Evolutionary conservation across 1,140 invertebrate genomes (phyloP).

Genomic region (Papilio glaucus): DNA sequence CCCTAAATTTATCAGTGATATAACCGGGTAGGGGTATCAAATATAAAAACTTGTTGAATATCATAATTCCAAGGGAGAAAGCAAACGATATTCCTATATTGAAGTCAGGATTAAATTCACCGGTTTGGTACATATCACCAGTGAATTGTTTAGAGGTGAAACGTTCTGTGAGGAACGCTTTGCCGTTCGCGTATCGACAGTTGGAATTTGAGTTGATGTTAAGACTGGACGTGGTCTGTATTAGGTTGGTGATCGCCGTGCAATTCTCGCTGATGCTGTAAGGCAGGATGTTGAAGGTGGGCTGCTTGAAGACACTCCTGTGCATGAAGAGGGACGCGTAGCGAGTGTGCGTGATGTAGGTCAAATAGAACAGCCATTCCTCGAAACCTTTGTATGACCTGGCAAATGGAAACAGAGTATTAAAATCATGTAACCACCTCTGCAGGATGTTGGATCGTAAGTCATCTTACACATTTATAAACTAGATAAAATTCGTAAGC

Average conservation of each 20-base stretch:
- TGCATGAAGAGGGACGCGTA: slow-evolving; percentile 90
- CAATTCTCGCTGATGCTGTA: slow-evolving; percentile 83
- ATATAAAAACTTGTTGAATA: slow-evolving; percentile 94
- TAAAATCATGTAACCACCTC: too few species aligned
- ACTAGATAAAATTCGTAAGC: too few species aligned
- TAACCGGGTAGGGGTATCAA: slow-evolving; percentile 93
- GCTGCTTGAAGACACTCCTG: slow-evolving; percentile 86
- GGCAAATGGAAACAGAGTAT: slow-evolving; percentile 32
- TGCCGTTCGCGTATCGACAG: slow-evolving; percentile 89
- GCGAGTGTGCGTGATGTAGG: slow-evolving; percentile 89
- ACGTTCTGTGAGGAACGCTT: slow-evolving; percentile 88
- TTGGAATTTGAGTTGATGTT: slow-evolving; percentile 83
- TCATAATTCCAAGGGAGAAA: slow-evolving; percentile 91
- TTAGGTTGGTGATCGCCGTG: slow-evolving; percentile 79
- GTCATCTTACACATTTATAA: too few species aligned
- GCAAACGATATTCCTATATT: slow-evolving; percentile 93
- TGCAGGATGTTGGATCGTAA: too few species aligned
- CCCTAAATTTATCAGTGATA: slow-evolving; percentile 94
- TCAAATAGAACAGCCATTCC: slow-evolving; percentile 92
- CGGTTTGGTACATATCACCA: slow-evolving; percentile 85
- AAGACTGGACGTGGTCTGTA: slow-evolving; percentile 77
- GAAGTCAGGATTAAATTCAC: slow-evolving; percentile 87
- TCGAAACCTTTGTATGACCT: slow-evolving; percentile 89
- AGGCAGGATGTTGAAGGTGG: slow-evolving; percentile 80
- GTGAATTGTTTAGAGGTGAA: slow-evolving; percentile 85